Conservation (phyloP, 2,888 invertebrate genomes). For the Euplagia quadripunctaria region DNA sequence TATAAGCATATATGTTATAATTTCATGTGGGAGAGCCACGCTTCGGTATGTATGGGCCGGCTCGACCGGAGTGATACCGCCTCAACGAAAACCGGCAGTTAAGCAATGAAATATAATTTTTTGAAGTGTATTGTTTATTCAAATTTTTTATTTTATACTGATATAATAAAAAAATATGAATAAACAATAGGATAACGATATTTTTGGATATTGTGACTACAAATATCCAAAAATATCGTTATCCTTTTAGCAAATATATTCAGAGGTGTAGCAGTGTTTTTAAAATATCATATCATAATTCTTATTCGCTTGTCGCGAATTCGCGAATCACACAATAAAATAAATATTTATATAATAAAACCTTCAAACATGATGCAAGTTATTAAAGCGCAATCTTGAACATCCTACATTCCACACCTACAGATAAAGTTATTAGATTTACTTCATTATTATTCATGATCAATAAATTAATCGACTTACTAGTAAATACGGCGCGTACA, state of each 20-base stretch:
- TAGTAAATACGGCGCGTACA: background rate
- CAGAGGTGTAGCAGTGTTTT: background rate
- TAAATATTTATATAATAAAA: background rate
- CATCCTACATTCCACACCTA: conserved; percentile 13
- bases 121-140: no score
- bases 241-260: background rate
- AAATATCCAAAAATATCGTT: background rate
- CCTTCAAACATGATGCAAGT: conserved; percentile 6
- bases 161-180: no score
- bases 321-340: background rate
- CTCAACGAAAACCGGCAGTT: no score
- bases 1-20: no score
- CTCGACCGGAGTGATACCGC: no score
- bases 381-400: background rate
- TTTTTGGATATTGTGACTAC: no score
- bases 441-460: conserved; percentile 15
- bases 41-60: no score
- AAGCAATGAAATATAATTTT: no score
- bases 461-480: background rate
- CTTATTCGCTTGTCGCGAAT: background rate
- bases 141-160: no score
- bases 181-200: no score
- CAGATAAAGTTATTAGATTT: background rate
- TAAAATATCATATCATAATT: background rate
- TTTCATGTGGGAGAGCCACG: no score